phyloP scores from a whole-genome alignment of 2,113 vertebrate genomes.

The Anarhynchus alexandrinus region DNA sequence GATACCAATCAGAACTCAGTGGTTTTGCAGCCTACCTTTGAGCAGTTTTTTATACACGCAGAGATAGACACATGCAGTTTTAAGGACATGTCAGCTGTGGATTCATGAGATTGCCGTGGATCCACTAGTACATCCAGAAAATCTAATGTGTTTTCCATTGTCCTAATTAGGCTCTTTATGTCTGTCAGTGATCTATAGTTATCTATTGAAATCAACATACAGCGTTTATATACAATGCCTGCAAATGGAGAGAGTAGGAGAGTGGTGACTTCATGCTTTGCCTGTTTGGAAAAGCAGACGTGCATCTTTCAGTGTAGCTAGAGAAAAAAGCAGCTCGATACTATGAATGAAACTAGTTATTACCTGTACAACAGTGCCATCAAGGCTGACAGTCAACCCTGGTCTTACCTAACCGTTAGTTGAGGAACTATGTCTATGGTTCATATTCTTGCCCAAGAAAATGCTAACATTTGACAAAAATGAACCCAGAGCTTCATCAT shows the following conservation, averaged over 20 bases:
- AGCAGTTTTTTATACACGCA: background rate
- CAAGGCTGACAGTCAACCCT: background rate
- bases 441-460: background rate
- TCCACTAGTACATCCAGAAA: background rate
- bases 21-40: background rate
- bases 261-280: background rate
- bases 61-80: background rate
- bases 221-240: background rate
- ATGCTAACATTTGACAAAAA: background rate
- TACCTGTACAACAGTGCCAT: background rate
- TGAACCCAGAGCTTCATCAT: background rate
- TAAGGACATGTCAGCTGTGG: background rate
- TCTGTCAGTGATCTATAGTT: background rate
- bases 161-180: background rate
- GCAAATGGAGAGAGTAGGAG: background rate
- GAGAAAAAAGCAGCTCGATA: background rate
- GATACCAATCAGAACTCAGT: background rate
- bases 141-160: background rate
- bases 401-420: background rate
- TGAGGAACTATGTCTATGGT: background rate
- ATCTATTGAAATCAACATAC: background rate
- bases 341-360: background rate
- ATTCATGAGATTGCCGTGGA: background rate
- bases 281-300: background rate
- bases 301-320: background rate